Base-by-base conservation (phyloP, 2,888 invertebrate species). In the Crocallis elinguaria region DNA sequence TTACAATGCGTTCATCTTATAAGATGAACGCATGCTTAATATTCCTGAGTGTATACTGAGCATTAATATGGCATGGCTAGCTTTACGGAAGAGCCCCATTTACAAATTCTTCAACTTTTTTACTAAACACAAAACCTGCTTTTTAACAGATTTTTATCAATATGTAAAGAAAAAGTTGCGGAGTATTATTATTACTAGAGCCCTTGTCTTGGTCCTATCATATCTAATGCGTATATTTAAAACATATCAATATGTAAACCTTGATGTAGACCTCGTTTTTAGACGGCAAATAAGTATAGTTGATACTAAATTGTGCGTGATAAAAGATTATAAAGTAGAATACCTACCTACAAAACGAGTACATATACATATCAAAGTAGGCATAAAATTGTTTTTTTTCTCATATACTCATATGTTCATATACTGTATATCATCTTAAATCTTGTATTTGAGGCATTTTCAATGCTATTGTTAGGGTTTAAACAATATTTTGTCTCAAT, bases 191-290 rank as follows among this genome's bases (percentile, higher is more conserved):
- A n/a, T 25, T 9, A 25, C 2, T 25, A 25, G 9, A 25, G 25
- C 9, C 25, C n/a, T 25, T 8, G 7, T 23, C 25, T 7, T 7
- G n/a, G 36, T 56, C 38, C 25, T 27, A 25, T 25, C 25, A n/a
- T 36, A 36, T 33, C 27, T 30, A 17, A 25, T 25, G 25, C 25
- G n/a, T 25, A 25, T 2, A 3, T 25, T 25, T 25, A 2, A n/a
- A n/a, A 14, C 39, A 21, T 49, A 45, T 51, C 44, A 37, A 36
- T 45, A 38, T 8, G 21, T 38, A 42, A 51, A 54, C 60, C 60
- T 57, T 60, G 53, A 29, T 14, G 27, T 25, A 56, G 45, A 48
- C 57, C 48, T 58, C 56, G 52, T 39, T 21, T 52, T 46, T 41
- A 5, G 44, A 49, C 41, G 41, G 37, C 38, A 30, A 49, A 45